These are phyloP conservation scores for Acanthosepion lycidas DNA, from an alignment of 2,888 invertebrate genomes.

Conservation along the genomic window DNA sequence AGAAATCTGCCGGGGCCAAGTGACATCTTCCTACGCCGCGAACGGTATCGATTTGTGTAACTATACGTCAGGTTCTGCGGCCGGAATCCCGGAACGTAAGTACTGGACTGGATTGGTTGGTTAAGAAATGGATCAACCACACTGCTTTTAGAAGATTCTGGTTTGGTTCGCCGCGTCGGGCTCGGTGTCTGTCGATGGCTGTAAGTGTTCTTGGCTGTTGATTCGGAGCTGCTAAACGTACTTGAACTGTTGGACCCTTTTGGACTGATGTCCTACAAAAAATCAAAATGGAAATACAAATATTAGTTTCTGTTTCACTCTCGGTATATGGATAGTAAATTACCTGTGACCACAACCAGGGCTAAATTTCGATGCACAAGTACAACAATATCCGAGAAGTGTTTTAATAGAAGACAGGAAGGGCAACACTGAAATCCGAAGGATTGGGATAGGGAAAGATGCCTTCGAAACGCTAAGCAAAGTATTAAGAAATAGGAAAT, in stretches of 20 bases:
- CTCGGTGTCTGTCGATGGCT: slow-evolving; percentile 54
- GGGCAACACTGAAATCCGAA: too few relatives aligned
- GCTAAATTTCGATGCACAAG: background rate
- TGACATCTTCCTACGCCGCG: slow-evolving; percentile 64
- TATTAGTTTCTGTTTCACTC: background rate
- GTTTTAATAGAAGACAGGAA: too few relatives aligned
- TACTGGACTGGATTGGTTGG: slow-evolving; percentile 49
- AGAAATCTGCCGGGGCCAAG: slow-evolving; percentile 56
- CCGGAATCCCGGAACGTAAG: slow-evolving; percentile 58
- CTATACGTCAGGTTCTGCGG: slow-evolving; percentile 64
- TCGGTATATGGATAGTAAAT: too few relatives aligned
- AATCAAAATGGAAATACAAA: background rate
- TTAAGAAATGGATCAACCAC: slow-evolving; percentile 64
- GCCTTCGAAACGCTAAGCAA: too few relatives aligned
- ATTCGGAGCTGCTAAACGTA: slow-evolving; percentile 36
- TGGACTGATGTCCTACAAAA: slow-evolving; percentile 49
- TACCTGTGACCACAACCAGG: background rate
- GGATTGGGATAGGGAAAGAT: too few relatives aligned
- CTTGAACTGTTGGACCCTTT: slow-evolving; percentile 47
- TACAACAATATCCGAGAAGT: too few relatives aligned
- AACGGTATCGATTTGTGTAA: slow-evolving; percentile 66
- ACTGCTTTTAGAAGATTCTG: slow-evolving; percentile 57
- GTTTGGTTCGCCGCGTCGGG: slow-evolving; percentile 56
- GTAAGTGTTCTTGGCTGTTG: slow-evolving; percentile 45
- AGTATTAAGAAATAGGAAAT: too few relatives aligned